Base-by-base conservation (phyloP, 2,113 vertebrate species). In the Phrynosoma platyrhinos region DNA sequence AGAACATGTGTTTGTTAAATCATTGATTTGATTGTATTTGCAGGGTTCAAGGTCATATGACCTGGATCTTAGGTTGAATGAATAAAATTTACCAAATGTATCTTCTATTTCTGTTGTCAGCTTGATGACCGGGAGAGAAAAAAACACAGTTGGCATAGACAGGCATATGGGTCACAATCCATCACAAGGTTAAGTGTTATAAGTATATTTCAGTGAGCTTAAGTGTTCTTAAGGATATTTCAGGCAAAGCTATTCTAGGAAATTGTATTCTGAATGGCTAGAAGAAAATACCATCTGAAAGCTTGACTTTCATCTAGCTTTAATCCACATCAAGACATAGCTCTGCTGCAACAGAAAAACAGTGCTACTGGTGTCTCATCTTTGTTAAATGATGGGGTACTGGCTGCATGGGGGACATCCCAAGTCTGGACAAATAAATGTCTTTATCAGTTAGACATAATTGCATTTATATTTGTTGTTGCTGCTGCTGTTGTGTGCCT, bases 71-170 rank as follows among this genome's bases (percentile, higher is more conserved):
- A 47, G 25, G 27, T 10, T 83, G 13, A 40, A 47, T 69, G 16
- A 62, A 62, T 82, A 47, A 42, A 23, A 69, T 71, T 79, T 36
- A 86, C 42, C 62, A 79, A 86, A 79, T 69, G 76, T 12, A 78
- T 77, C 9, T 62, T 68, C 42, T 68, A 30, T 2, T 62, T 68
- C 58, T 18, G 18, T 62, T 14, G 14, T 62, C 13, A 20, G 40
- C 16, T 58, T 1, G 12, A 64, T 64, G 4, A 5, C 66, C 66
- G 42, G 62, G 40, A 5, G 40, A 20, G n/a, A 72, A 55, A 55
- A 10, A 5, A 3, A 23, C 0, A 68, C 16, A 83, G 27, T n/a
- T 83, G 66, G 66, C 23, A 20, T 52, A 30, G 7, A 69, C 16
- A 52, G 27, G 40, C 21, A 78, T 23, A 25, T 25, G n/a, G 52